These are phyloP conservation scores for Brachionus calyciflorus DNA, from an alignment of 1,140 invertebrate species.

Conservation along the genomic window DNA sequence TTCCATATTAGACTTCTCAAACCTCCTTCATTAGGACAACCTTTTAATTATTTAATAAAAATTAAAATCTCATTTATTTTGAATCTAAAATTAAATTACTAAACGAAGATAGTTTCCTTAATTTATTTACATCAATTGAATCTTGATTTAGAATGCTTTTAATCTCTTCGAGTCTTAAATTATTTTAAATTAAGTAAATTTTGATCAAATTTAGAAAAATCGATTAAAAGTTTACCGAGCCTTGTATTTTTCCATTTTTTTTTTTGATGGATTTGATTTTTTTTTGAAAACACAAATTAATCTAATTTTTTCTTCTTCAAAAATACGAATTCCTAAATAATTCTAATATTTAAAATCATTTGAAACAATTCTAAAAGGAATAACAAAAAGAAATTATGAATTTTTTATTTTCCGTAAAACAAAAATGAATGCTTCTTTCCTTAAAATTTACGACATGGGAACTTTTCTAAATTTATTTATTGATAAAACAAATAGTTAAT, in stretches of 20 bases:
- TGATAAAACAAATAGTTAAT: no score
- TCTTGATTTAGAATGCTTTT: constrained; percentile 20
- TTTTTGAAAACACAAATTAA: background rate
- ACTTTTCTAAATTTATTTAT: no score
- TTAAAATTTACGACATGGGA: no score
- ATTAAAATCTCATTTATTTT: background rate
- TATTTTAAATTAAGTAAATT: background rate
- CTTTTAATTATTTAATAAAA: background rate
- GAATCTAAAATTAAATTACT: background rate
- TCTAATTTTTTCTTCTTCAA: no score
- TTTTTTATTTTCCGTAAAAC: no score
- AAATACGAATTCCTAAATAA: no score
- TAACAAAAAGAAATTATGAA: no score
- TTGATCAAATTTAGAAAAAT: background rate
- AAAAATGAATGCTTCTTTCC: no score
- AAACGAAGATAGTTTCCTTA: background rate
- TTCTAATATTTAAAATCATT: no score
- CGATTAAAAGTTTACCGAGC: background rate
- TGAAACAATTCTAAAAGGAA: no score
- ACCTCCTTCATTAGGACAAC: constrained; percentile 41
- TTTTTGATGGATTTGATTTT: background rate
- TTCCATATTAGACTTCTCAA: constrained; percentile 46
- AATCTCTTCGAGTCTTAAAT: constrained; percentile 30
- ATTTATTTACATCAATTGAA: constrained; percentile 27
- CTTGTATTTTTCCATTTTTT: constrained; percentile 39